phyloP scores from a whole-genome alignment of 1,140 invertebrate species.

The silkworm (Bombyx mori) region DNA sequence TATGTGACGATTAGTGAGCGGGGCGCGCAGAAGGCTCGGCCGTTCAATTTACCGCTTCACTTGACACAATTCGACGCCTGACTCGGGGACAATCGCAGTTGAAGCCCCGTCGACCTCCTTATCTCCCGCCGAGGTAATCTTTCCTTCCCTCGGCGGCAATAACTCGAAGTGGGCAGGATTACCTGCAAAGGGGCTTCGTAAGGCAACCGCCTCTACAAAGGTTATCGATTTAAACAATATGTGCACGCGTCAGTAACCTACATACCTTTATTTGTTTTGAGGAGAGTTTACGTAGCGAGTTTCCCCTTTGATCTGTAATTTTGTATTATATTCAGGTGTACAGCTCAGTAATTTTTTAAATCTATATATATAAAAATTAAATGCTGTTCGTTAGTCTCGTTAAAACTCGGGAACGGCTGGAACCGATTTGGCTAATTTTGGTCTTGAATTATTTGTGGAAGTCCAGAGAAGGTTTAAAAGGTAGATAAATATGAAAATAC shows the following conservation, averaged over 20 bases:
- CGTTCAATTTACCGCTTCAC: constrained; percentile 71
- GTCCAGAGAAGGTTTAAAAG: too few species aligned
- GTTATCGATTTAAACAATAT: constrained; percentile 65
- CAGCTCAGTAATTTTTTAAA: too few species aligned
- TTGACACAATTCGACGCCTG: constrained; percentile 70
- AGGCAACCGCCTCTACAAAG: constrained; percentile 59
- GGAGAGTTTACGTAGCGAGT: background rate
- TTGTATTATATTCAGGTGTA: too few species aligned
- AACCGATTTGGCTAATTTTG: too few species aligned
- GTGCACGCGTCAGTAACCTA: constrained; percentile 27
- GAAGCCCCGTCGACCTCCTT: constrained; percentile 68
- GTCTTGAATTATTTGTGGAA: too few species aligned
- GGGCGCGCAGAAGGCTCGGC: constrained; percentile 64
- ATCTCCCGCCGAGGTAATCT: constrained; percentile 69
- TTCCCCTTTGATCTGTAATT: too few species aligned
- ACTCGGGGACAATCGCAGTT: constrained; percentile 70
- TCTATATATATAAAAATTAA: too few species aligned
- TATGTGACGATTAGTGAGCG: constrained; percentile 67
- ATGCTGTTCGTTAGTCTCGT: too few species aligned
- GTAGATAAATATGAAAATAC: too few species aligned
- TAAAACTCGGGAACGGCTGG: too few species aligned
- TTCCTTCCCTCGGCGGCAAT: constrained; percentile 69
- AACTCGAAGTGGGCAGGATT: constrained; percentile 70
- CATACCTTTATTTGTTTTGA: background rate
- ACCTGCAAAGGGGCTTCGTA: constrained; percentile 63